Percentiles rank a stretch among this genome's conserved stretches.
Conservation (phyloP, 2,113 vertebrate genomes). For the Cairina moschata region DNA sequence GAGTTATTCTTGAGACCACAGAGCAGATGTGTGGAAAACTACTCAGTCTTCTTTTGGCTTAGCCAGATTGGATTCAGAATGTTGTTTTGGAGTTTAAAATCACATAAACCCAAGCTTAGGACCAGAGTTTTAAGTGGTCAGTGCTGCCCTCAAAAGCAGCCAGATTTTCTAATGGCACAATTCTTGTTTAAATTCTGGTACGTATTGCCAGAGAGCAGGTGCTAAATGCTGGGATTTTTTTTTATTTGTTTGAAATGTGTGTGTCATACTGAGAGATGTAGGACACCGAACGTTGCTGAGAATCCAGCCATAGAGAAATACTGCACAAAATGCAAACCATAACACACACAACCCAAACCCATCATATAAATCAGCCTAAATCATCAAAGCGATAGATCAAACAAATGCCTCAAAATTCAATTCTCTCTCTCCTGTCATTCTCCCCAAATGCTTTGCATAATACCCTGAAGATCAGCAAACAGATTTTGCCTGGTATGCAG, state of each 20-base stretch:
- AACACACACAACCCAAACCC: conserved; percentile 49
- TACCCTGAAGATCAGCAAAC: conserved; percentile 68
- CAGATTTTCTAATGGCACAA: neutral
- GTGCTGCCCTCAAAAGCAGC: neutral
- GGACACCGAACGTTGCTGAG: conserved; percentile 11
- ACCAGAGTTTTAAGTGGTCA: conserved; percentile 32
- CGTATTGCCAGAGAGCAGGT: conserved; percentile 39
- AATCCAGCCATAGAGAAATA: conserved; percentile 29
- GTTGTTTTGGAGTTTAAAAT: conserved; percentile 38
- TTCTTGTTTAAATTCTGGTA: conserved; percentile 22
- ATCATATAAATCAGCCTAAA: conserved; percentile 71
- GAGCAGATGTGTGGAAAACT: conserved; percentile 18
- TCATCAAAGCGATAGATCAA: conserved; percentile 73
- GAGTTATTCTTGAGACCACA: neutral
- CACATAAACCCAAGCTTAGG: conserved; percentile 4
- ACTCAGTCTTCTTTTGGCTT: conserved; percentile 27
- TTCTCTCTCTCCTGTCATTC: conserved; percentile 61
- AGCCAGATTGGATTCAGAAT: neutral
- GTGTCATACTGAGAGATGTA: neutral
- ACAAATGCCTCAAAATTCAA: conserved; percentile 69
- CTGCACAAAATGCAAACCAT: conserved; percentile 50
- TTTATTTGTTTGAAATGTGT: conserved; percentile 41
- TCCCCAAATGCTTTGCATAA: conserved; percentile 69
- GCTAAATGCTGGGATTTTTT: conserved; percentile 20
- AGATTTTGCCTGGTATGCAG: conserved; percentile 63